Base-by-base conservation (phyloP, 2,113 vertebrate species). In the Petromus typicus region DNA sequence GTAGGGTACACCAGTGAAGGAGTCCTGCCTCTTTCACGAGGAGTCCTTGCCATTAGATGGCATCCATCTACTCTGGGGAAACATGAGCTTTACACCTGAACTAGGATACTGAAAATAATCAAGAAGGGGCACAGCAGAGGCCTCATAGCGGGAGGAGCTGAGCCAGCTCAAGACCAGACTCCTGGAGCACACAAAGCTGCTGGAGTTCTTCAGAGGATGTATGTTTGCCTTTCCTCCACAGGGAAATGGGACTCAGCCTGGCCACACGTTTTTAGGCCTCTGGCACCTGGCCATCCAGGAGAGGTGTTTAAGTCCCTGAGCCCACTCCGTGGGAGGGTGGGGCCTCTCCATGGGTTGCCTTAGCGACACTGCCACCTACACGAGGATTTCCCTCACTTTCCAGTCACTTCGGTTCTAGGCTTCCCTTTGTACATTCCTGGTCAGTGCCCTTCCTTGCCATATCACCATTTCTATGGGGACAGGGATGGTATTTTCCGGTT, bases 81-180 rank as follows among this genome's bases (percentile, higher is more conserved):
- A n/a, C 14, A 0, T 0, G 0, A 90, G 40, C 17, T 85, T 94
- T 69, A 40, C 5, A 20, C 7, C 34, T 82, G 71, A 17, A 76
- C 67, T 86, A 93, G 51, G 32, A 20, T 51, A 37, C 10, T 16
- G 45, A 14, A n/a, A 20, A 20, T 54, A 16, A 54, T 25, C 27
- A 22, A 1, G 1, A 64, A 54, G 40, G 7, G 86, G 37, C 45
- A 16, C 16, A n/a, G 13, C 3, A 4, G 8, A 90, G 56, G 17
- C 1, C 16, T 66, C 2, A 1, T 3, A 75, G 32, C n/a, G 45
- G 5, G 67, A 5, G 2, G 1, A 23, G 22, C 56, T 75, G 34
- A 59, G 4, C 2, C 40, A 67, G 59, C 27, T 80, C 7, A 86
- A 63, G 40, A 32, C 22, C 9, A 34, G 59, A 43, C 13, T n/a